These are phyloP conservation scores for Chloroceryle aenea DNA, from an alignment of 2,113 vertebrate genomes.

Conservation along the genomic window DNA sequence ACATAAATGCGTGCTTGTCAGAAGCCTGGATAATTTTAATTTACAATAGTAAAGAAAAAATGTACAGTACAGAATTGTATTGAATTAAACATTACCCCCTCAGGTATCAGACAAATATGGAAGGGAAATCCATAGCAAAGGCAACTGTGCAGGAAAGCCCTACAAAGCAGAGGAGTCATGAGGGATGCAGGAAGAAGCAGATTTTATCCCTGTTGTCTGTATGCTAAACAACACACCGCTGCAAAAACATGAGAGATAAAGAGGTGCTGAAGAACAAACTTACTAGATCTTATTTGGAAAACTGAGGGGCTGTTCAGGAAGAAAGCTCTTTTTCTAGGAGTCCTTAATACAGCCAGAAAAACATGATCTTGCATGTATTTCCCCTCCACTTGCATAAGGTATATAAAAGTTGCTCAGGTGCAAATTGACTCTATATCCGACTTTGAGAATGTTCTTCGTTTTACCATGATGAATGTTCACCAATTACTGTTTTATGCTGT, in stretches of 20 bases:
- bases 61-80: background rate
- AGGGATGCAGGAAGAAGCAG: background rate
- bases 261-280: background rate
- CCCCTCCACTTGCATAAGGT: background rate
- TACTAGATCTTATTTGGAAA: background rate
- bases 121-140: background rate
- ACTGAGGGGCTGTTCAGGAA: background rate
- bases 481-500: background rate
- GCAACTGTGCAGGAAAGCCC: background rate
- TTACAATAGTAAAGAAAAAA: background rate
- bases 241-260: background rate
- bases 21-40: too few relatives aligned
- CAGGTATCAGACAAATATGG: background rate
- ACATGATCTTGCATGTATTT: background rate
- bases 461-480: conserved; percentile 4
- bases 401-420: background rate
- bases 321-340: background rate
- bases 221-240: background rate
- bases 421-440: background rate
- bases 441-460: background rate
- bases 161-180: background rate
- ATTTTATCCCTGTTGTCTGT: background rate
- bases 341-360: background rate
- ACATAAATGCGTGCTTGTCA: background rate
- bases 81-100: background rate